A percentile compares a stretch with the other conserved stretches of the same genome.
phyloP scores from a whole-genome alignment of 2,888 invertebrate species.

The Camptogramma bilineatum region DNA sequence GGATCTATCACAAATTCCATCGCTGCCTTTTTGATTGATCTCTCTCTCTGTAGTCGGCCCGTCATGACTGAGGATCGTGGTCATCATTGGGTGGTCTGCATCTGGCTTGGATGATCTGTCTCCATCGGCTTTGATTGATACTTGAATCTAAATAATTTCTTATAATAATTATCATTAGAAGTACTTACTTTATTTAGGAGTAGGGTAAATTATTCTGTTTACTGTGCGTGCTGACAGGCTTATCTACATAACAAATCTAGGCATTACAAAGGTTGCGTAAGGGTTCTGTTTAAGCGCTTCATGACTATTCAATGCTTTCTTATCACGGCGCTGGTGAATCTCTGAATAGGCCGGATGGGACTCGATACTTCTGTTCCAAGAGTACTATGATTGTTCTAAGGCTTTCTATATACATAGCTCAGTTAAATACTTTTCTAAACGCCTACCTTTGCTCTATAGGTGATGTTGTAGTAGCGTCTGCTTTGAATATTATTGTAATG shows the following conservation, averaged over 20 bases:
- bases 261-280: constrained; percentile 31
- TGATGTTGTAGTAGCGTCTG: too few species aligned
- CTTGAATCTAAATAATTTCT: neutral
- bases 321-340: constrained; percentile 33
- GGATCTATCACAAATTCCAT: too few species aligned
- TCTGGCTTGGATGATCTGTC: too few species aligned
- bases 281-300: constrained; percentile 31
- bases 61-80: too few species aligned
- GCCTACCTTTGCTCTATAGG: too few species aligned
- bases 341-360: constrained; percentile 36
- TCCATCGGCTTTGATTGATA: neutral
- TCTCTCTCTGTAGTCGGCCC: too few species aligned
- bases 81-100: too few species aligned
- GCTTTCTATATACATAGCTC: neutral
- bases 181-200: neutral
- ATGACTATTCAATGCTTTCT: constrained; percentile 40
- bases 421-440: too few species aligned
- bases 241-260: constrained; percentile 35
- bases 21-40: too few species aligned
- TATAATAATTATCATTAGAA: too few species aligned
- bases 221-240: constrained; percentile 5
- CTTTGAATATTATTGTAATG: too few species aligned
- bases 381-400: constrained; percentile 9
- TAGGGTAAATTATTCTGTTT: constrained; percentile 23
- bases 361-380: constrained; percentile 10